Percentiles rank a stretch among this genome's conserved stretches.
Evolutionary conservation across 2,888 invertebrate genomes (phyloP).

Genomic region (Eilema griseolum): DNA sequence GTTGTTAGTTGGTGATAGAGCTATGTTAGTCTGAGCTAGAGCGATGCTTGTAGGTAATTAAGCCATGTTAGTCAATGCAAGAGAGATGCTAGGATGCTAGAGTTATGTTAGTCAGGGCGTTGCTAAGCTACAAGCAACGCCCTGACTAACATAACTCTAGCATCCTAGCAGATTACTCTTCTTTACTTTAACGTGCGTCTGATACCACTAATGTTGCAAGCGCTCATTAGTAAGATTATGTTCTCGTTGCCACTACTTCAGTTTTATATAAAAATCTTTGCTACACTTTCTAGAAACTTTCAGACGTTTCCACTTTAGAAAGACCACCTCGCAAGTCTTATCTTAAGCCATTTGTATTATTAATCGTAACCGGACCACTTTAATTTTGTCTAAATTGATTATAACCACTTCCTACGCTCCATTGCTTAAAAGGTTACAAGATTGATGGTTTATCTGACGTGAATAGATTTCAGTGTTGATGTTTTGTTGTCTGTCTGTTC

Average conservation of each 20-base stretch:
- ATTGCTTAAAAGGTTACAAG: slow-evolving; percentile 46
- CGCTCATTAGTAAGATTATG: background rate
- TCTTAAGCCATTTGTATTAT: slow-evolving; percentile 5
- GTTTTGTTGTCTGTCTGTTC: slow-evolving; percentile 58
- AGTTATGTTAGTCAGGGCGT: too few species aligned
- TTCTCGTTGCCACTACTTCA: background rate
- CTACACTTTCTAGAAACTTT: background rate
- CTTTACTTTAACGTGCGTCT: too few species aligned
- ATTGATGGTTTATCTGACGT: slow-evolving; percentile 53
- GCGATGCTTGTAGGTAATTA: too few species aligned
- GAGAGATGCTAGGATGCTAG: too few species aligned
- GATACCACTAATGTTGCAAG: background rate
- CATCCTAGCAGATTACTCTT: too few species aligned
- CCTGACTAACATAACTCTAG: too few species aligned
- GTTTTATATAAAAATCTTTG: background rate
- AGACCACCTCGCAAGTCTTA: slow-evolving; percentile 2
- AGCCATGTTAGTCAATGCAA: too few species aligned
- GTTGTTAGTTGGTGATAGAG: too few species aligned
- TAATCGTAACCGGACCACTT: slow-evolving; percentile 34
- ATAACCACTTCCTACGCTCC: slow-evolving; percentile 46
- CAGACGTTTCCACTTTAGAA: background rate
- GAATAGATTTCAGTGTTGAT: slow-evolving; percentile 59
- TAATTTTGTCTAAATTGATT: slow-evolving; percentile 40
- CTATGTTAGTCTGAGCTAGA: too few species aligned
- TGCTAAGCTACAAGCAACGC: too few species aligned